Evolutionary conservation across 2,797 vertebrate genomes (phyloP).

Genomic region (Iguana delicatissima): DNA sequence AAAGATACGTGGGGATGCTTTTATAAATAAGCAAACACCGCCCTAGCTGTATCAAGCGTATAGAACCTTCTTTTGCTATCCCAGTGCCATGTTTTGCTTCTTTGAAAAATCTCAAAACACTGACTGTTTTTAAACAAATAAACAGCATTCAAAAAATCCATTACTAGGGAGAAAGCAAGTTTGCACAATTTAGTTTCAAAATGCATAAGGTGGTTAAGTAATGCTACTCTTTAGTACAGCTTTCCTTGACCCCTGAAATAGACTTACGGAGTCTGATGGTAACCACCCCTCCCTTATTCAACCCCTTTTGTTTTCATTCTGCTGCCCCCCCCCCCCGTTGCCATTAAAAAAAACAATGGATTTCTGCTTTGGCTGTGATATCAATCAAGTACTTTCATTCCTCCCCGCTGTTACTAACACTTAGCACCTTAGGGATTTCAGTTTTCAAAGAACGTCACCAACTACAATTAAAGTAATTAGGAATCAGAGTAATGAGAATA

Average conservation of each 20-base stretch:
- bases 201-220: background rate
- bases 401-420: background rate
- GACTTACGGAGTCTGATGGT: background rate
- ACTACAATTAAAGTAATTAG: background rate
- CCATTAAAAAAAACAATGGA: too few species aligned
- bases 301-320: too few species aligned
- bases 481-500: slow-evolving; percentile 19
- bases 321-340: too few species aligned
- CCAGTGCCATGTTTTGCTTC: background rate
- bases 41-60: background rate
- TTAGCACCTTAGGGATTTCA: background rate
- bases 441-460: slow-evolving; percentile 31
- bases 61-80: background rate
- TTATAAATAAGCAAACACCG: background rate
- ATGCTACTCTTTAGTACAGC: background rate
- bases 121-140: background rate
- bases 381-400: background rate
- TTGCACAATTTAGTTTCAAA: slow-evolving; percentile 13
- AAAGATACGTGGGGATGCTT: background rate
- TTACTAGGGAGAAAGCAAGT: background rate
- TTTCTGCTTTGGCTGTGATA: background rate
- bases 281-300: too few species aligned
- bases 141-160: background rate
- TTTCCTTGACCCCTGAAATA: background rate
- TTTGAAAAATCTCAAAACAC: background rate